phyloP scores from a whole-genome alignment of 2,797 vertebrate genomes.

The Vireo griseus region DNA sequence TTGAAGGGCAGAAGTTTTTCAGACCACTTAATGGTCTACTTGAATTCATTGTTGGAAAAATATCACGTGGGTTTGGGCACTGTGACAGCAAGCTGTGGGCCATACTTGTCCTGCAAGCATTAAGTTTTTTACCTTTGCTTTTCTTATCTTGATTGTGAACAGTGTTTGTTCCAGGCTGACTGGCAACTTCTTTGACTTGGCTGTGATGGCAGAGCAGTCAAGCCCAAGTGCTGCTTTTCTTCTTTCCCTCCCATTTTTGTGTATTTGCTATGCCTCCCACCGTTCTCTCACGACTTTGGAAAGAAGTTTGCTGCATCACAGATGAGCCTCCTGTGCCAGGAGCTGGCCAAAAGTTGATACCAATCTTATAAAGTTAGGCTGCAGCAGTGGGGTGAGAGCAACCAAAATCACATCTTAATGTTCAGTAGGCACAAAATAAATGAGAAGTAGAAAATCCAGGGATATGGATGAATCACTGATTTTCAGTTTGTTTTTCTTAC shows the following conservation, averaged over 20 bases:
- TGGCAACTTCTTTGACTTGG: neutral
- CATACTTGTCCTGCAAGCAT: fast-evolving
- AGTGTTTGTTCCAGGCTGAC: neutral
- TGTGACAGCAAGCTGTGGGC: neutral
- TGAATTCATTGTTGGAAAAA: neutral
- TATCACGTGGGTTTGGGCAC: neutral
- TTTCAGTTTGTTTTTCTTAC: neutral
- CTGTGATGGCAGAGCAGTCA: neutral
- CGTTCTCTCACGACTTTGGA: neutral
- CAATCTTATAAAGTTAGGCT: neutral
- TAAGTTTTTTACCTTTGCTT: neutral
- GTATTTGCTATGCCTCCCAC: neutral
- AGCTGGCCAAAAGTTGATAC: neutral
- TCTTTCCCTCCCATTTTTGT: neutral
- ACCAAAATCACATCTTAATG: neutral
- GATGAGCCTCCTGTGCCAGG: neutral
- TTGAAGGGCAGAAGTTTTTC: neutral
- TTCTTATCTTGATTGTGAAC: neutral
- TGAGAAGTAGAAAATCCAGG: neutral
- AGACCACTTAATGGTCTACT: neutral
- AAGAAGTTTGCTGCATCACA: neutral
- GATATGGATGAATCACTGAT: neutral
- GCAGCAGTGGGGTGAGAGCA: neutral
- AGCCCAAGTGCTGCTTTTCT: neutral
- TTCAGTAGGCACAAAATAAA: neutral